These are phyloP conservation scores for Anabas testudineus DNA, from an alignment of 2,797 vertebrate species.

Conservation along the genomic window DNA sequence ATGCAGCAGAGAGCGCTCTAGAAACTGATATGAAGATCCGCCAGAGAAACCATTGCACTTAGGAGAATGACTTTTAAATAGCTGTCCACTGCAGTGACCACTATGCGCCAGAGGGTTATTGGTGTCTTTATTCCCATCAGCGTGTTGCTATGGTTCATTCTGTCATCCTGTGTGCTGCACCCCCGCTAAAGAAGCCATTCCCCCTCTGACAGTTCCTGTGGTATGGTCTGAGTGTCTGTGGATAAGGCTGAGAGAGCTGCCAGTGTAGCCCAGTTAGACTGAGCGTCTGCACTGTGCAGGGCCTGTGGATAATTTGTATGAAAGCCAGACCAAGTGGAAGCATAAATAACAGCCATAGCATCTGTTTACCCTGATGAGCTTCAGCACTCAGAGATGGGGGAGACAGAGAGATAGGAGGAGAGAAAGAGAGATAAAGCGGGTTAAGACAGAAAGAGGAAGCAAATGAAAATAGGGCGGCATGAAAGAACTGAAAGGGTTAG, in stretches of 20 bases:
- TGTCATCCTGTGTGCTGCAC: slow-evolving; percentile 39
- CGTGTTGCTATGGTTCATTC: slow-evolving; percentile 72
- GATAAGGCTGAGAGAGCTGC: slow-evolving; percentile 73
- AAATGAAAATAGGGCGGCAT: slow-evolving; percentile 73
- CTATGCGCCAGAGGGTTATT: no score
- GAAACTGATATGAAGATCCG: no score
- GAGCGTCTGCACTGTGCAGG: slow-evolving; percentile 81
- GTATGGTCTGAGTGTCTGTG: slow-evolving; percentile 69
- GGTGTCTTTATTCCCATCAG: slow-evolving; percentile 65
- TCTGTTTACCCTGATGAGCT: slow-evolving; percentile 86
- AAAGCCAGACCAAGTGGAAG: slow-evolving; percentile 86
- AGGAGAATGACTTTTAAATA: no score
- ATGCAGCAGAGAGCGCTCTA: no score
- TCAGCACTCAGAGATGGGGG: slow-evolving; percentile 73
- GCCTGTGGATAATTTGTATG: slow-evolving; percentile 86
- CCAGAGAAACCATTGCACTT: no score
- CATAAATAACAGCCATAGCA: slow-evolving; percentile 86
- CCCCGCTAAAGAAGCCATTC: neutral
- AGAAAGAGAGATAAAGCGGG: slow-evolving; percentile 55
- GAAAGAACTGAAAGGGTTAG: slow-evolving; percentile 50
- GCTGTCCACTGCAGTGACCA: no score
- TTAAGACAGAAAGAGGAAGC: slow-evolving; percentile 43
- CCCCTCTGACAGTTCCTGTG: slow-evolving; percentile 51
- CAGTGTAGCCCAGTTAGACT: slow-evolving; percentile 80
- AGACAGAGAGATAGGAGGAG: slow-evolving; percentile 56